Conservation (phyloP, 2,797 vertebrate species). For the Podarcis lilfordi region DNA sequence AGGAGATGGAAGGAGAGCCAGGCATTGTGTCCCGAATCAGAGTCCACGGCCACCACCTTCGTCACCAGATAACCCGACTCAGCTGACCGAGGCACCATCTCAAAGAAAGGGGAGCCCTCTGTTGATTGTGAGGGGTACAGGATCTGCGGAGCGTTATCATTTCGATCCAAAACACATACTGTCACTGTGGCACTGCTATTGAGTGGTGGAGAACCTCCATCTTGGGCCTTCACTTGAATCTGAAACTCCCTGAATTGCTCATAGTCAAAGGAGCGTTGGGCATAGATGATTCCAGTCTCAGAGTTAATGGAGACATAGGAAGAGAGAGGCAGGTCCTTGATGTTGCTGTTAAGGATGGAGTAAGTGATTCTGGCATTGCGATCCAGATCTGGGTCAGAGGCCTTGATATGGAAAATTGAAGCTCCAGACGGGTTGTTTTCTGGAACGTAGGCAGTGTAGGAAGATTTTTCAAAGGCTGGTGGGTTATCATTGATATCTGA, state of each 20-base stretch:
- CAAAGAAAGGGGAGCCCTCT: slow-evolving; percentile 43
- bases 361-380: slow-evolving; percentile 63
- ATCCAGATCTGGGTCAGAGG: slow-evolving; percentile 53
- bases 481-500: slow-evolving; percentile 71
- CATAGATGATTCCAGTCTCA: slow-evolving; percentile 61
- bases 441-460: slow-evolving; percentile 40
- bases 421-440: slow-evolving; percentile 57
- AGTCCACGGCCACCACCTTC: slow-evolving; percentile 68
- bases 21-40: slow-evolving; percentile 67
- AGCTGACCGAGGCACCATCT: slow-evolving; percentile 44
- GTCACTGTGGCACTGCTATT: slow-evolving; percentile 75
- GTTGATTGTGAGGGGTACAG: slow-evolving; percentile 74
- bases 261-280: slow-evolving; percentile 52
- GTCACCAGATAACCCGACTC: slow-evolving; percentile 48
- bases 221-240: slow-evolving; percentile 76
- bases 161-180: slow-evolving; percentile 79
- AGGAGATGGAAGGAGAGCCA: slow-evolving; percentile 67
- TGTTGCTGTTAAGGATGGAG: slow-evolving; percentile 39
- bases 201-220: slow-evolving; percentile 76
- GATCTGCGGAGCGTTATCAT: slow-evolving; percentile 78
- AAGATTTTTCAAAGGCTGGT: slow-evolving; percentile 58
- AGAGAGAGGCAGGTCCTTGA: slow-evolving; percentile 36
- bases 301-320: slow-evolving; percentile 70
- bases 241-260: slow-evolving; percentile 78
- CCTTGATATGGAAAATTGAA: slow-evolving; percentile 40